Base-by-base conservation (phyloP, 2,797 vertebrate genomes). In the Mergus octosetaceus region DNA sequence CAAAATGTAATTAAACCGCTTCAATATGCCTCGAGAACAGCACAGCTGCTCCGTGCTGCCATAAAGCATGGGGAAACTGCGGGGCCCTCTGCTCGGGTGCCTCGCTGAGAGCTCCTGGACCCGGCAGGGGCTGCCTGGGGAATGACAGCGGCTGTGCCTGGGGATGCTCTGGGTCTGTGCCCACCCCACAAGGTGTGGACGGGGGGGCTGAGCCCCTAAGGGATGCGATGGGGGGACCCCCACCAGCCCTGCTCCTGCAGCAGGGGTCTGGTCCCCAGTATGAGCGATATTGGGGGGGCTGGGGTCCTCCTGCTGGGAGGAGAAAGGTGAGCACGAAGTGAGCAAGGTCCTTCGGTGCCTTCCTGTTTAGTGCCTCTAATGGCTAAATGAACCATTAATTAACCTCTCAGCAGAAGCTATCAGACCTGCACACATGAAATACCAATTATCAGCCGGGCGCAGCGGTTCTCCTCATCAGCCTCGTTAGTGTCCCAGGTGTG, bases 1-100 rank as follows among this genome's bases (percentile, higher is more conserved):
- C 95, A 94, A 80, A 93, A 80, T 36, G 85, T 73, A 83, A 76
- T 91, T 91, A 93, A 93, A 84, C 54, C 4, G 64, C 85, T 77
- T 47, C 79, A 45, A 6, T 17, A 14, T 3, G 27, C 74, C 94
- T 13, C 1, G 69, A 76, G 85, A 82, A 34, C 21, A 7, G 93
- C 81, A 22, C 87, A 70, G 94, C 77, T 86, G 89, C 93, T 74
- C 14, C 9, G 30, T 16, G 56, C 72, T 5, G 60, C 85, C 84
- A 17, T 41, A 66, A 71, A 89, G 82, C 89, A 12, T 11, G 17
- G 21, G 4, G 2, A 14, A 75, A 32, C 32, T 4, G 73, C 72
- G 1, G 10, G 57, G 53, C 38, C 49, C 2, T 61, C 32, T 47
- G 19, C 65, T n/a, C 2, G 70, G 86, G 72, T 28, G 43, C 70